Conservation (phyloP, 2,888 invertebrate species). For the Lysandra bellargus region DNA sequence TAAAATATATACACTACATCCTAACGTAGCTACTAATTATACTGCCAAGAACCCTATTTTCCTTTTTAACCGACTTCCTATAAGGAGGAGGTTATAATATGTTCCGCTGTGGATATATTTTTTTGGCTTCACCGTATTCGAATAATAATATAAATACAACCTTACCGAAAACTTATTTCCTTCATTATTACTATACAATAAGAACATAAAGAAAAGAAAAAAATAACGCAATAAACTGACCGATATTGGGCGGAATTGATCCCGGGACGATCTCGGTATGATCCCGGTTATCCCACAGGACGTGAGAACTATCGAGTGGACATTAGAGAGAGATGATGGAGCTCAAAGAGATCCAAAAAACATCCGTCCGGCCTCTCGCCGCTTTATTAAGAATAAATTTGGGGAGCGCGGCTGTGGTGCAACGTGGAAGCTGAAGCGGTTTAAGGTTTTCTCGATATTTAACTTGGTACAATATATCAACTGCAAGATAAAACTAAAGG, state of each 20-base stretch:
- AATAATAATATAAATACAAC: background rate
- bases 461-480: no score
- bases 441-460: no score
- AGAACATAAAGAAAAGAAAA: background rate
- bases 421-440: constrained; percentile 42
- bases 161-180: no score
- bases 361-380: constrained; percentile 65
- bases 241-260: constrained; percentile 43
- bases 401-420: constrained; percentile 54
- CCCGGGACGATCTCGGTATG: constrained; percentile 44
- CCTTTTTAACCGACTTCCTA: no score
- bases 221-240: constrained; percentile 17
- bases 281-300: constrained; percentile 33
- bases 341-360: constrained; percentile 75
- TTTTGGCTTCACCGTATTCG: background rate
- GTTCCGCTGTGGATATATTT: no score
- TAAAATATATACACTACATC: no score
- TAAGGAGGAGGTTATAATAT: no score
- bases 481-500: no score
- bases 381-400: constrained; percentile 81
- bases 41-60: no score
- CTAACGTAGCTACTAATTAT: no score
- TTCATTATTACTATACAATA: background rate
- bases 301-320: constrained; percentile 39
- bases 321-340: constrained; percentile 54